Evolutionary conservation across 2,797 vertebrate species (phyloP).

Genomic region (Sardinella longiceps): DNA sequence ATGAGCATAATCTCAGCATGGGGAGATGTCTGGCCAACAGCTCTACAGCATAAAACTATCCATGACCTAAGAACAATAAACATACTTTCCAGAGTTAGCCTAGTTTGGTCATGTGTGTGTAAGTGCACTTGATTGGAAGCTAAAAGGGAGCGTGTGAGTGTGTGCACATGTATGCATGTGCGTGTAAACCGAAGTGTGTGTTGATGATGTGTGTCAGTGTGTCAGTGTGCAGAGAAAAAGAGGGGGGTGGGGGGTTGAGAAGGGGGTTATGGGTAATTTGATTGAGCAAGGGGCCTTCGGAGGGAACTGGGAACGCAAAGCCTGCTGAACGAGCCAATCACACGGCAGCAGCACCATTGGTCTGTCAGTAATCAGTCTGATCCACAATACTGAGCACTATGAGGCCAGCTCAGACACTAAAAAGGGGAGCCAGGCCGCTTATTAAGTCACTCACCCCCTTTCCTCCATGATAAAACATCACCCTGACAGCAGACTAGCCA

Average conservation of each 20-base stretch:
- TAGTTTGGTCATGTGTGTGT: not conserved
- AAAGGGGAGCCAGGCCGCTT: conserved; percentile 7
- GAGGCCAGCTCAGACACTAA: conserved; percentile 35
- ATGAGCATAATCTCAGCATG: not conserved
- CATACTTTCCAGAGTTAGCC: not conserved
- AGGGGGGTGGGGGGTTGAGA: not conserved
- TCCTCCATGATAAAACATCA: conserved; percentile 39
- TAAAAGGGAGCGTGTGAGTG: conserved; percentile 18
- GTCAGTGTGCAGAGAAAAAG: not conserved
- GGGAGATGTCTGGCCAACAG: not conserved
- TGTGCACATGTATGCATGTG: conserved; percentile 2
- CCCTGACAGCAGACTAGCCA: not conserved
- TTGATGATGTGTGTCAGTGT: conserved; percentile 9
- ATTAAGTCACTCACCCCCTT: conserved; percentile 32
- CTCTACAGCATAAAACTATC: conserved; percentile 1
- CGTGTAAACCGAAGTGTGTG: conserved; percentile 27
- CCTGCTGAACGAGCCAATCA: conserved; percentile 48
- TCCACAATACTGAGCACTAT: conserved; percentile 49
- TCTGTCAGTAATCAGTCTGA: conserved; percentile 44
- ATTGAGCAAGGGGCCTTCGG: conserved; percentile 37
- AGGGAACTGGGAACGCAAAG: conserved; percentile 50
- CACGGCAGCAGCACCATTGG: conserved; percentile 28
- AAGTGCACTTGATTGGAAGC: not conserved
- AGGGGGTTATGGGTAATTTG: conserved; percentile 38
- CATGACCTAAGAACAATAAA: not conserved